These are phyloP conservation scores for Linyphia triangularis DNA, from an alignment of 2,888 invertebrate species.

Conservation along the genomic window DNA sequence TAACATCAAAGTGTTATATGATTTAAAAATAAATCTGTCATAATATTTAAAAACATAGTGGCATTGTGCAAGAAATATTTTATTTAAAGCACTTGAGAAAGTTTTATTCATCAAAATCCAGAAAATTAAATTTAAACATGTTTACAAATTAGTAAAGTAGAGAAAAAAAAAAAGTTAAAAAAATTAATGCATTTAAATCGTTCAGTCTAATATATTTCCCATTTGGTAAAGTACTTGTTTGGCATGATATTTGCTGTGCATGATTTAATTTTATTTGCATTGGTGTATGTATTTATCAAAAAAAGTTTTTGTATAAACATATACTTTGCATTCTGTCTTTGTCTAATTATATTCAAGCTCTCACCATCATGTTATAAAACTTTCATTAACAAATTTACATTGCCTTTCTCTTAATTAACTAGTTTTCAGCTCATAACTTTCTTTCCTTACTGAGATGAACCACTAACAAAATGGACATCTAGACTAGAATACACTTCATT, in stretches of 20 bases:
- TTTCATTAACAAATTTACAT: conserved; percentile 26
- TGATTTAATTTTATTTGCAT: conserved; percentile 18
- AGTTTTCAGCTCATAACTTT: conserved; percentile 40
- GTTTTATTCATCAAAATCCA: neutral
- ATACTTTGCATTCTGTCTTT: too few species aligned
- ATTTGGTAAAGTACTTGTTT: neutral
- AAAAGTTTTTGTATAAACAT: conserved; percentile 32
- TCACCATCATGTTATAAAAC: conserved; percentile 40
- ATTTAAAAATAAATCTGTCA: too few species aligned
- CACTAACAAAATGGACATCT: conserved; percentile 2
- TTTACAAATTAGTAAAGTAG: too few species aligned
- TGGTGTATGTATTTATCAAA: neutral
- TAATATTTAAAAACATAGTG: too few species aligned
- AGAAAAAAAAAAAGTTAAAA: too few species aligned
- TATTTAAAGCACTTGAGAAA: neutral
- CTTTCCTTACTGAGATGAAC: conserved; percentile 14
- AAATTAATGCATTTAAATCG: too few species aligned
- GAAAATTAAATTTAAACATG: neutral
- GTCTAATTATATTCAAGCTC: conserved; percentile 29
- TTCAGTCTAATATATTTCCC: neutral
- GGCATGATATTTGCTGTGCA: conserved; percentile 32
- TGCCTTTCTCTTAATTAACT: conserved; percentile 17
- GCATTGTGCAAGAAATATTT: too few species aligned
- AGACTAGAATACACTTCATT: neutral
- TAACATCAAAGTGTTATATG: too few species aligned